Evolutionary conservation across 2,797 vertebrate species (phyloP).

Genomic region (Molossus alvarezi): DNA sequence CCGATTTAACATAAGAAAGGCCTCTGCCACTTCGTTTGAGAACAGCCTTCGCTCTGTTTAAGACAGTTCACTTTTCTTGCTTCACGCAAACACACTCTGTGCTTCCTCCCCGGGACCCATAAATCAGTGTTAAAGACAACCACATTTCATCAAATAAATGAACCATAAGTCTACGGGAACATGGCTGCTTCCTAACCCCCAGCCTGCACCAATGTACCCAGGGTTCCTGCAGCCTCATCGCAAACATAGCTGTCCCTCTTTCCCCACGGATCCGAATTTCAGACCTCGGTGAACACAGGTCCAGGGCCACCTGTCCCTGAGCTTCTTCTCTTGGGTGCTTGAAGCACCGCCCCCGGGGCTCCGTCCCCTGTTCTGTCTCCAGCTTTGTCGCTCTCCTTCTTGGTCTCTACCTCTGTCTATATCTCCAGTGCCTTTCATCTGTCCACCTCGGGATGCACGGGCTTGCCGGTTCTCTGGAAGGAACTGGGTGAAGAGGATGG

Average conservation of each 20-base stretch:
- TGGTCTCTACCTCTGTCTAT: not conserved
- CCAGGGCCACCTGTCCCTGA: not conserved
- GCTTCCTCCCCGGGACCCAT: not conserved
- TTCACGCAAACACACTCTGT: not conserved
- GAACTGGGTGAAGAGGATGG: not conserved
- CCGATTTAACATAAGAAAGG: conserved; percentile 18
- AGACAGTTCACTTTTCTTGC: conserved; percentile 40
- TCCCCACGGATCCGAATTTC: not conserved
- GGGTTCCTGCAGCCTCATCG: not conserved
- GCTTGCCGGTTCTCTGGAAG: not conserved
- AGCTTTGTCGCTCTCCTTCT: not conserved
- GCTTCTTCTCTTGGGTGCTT: not conserved
- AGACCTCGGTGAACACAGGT: not conserved
- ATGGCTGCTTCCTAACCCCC: not conserved
- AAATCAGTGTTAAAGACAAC: conserved; percentile 43
- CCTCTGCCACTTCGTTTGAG: conserved; percentile 55
- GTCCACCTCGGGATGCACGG: not conserved
- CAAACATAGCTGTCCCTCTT: not conserved
- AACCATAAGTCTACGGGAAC: not conserved
- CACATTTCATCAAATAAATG: conserved; percentile 44
- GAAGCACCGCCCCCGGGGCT: not conserved
- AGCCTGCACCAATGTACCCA: rapidly evolving
- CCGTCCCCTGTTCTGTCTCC: not conserved
- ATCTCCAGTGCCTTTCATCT: not conserved
- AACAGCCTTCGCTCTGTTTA: not conserved